These are phyloP conservation scores for Zosterops lateralis DNA, from an alignment of 2,113 vertebrate species.

Conservation along the genomic window DNA sequence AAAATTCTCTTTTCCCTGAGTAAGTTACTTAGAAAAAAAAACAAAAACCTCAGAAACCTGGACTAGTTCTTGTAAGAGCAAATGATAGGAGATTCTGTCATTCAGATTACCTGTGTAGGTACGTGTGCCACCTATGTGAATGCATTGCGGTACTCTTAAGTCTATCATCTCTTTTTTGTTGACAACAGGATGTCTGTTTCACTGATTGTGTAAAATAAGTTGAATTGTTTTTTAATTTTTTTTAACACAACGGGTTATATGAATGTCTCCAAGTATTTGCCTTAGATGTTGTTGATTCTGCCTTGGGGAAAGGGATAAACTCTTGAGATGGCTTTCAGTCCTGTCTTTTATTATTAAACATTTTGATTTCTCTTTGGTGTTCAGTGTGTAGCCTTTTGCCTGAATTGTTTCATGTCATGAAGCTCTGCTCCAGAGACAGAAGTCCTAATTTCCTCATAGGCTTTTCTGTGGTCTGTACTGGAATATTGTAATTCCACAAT, in stretches of 20 bases:
- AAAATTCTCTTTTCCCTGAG: background rate
- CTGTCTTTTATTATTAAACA: background rate
- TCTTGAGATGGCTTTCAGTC: background rate
- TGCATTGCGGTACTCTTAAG: background rate
- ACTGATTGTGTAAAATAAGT: background rate
- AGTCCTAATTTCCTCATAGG: background rate
- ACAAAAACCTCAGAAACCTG: background rate
- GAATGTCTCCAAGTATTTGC: background rate
- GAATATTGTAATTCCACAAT: background rate
- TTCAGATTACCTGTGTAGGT: background rate
- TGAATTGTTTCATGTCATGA: background rate
- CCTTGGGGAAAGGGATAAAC: background rate
- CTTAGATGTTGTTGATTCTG: background rate
- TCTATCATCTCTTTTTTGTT: background rate
- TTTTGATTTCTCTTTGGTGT: background rate
- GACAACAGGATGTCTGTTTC: background rate
- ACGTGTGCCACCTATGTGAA: background rate
- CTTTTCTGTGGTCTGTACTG: background rate
- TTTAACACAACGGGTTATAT: background rate
- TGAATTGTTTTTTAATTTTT: background rate
- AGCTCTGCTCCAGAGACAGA: background rate
- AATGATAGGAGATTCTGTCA: background rate
- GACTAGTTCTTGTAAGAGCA: background rate
- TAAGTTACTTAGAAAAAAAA: background rate
- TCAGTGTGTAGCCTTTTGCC: background rate